phyloP scores from a whole-genome alignment of 2,113 vertebrate species.

The Mormoops blainvillei region DNA sequence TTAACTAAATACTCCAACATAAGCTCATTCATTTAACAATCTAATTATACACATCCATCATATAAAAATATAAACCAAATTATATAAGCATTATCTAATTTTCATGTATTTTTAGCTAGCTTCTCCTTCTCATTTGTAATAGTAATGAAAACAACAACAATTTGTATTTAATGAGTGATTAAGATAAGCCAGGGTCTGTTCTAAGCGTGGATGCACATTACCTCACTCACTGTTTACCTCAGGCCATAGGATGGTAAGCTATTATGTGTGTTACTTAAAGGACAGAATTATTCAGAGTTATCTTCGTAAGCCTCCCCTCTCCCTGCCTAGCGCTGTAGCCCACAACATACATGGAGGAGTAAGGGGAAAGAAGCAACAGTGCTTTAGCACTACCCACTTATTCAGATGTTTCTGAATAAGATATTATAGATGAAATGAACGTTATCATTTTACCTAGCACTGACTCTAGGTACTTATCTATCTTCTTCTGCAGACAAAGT shows the following conservation, averaged over 20 bases:
- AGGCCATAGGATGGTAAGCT: not conserved
- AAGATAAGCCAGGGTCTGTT: slow-evolving; percentile 18
- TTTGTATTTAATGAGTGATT: slow-evolving; percentile 29
- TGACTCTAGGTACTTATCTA: not conserved
- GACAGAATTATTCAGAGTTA: not conserved
- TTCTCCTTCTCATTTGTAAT: not conserved
- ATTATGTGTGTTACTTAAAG: not conserved
- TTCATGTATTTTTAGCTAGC: slow-evolving; percentile 25
- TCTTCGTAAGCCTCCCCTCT: not conserved
- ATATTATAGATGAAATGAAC: not conserved
- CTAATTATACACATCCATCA: slow-evolving; percentile 22
- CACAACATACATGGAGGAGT: not conserved
- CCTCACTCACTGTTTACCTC: not conserved
- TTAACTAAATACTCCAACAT: not conserved
- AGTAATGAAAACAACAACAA: slow-evolving; percentile 27
- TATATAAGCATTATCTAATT: slow-evolving; percentile 11
- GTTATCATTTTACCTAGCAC: not conserved
- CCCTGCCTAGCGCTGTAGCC: not conserved
- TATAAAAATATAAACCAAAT: slow-evolving; percentile 41
- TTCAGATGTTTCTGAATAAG: not conserved
- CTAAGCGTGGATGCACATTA: slow-evolving; percentile 1
- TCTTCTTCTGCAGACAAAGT: not conserved
- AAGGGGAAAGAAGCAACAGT: not conserved
- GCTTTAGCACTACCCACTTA: not conserved
- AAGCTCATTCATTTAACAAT: slow-evolving; percentile 27